These are phyloP conservation scores for Lithophane leautieri DNA, from an alignment of 2,888 invertebrate genomes.

Conservation along the genomic window DNA sequence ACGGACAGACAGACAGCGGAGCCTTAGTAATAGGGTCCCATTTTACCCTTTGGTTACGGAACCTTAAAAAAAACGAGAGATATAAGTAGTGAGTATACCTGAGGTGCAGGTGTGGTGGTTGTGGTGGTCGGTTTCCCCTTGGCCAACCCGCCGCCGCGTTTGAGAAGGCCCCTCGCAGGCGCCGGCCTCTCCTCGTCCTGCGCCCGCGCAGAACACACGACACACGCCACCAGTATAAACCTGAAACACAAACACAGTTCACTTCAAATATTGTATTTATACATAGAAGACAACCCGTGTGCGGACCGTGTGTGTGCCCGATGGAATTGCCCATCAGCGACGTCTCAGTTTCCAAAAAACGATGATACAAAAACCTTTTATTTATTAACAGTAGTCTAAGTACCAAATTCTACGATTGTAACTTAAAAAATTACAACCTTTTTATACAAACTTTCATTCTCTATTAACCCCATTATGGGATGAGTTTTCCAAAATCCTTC, in stretches of 20 bases:
- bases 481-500: not conserved
- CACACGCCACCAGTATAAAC: constrained; percentile 79
- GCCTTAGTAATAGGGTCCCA: no score
- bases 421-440: not conserved
- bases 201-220: constrained; percentile 78
- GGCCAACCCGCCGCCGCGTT: constrained; percentile 77
- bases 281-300: not conserved
- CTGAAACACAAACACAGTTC: constrained; percentile 74
- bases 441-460: not conserved
- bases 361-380: not conserved
- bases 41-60: no score
- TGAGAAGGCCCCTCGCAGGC: constrained; percentile 78
- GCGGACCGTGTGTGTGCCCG: no score
- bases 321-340: not conserved
- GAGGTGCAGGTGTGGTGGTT: constrained; percentile 83
- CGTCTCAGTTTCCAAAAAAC: not conserved
- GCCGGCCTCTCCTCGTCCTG: constrained; percentile 80
- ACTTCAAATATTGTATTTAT: constrained; percentile 8
- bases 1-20: no score
- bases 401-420: not conserved
- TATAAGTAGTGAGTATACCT: constrained; percentile 70
- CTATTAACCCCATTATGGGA: no score
- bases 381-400: not conserved
- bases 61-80: not conserved
- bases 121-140: constrained; percentile 85